Base-by-base conservation (phyloP, 1,140 invertebrate species). In the Brachionus manjavacas region DNA sequence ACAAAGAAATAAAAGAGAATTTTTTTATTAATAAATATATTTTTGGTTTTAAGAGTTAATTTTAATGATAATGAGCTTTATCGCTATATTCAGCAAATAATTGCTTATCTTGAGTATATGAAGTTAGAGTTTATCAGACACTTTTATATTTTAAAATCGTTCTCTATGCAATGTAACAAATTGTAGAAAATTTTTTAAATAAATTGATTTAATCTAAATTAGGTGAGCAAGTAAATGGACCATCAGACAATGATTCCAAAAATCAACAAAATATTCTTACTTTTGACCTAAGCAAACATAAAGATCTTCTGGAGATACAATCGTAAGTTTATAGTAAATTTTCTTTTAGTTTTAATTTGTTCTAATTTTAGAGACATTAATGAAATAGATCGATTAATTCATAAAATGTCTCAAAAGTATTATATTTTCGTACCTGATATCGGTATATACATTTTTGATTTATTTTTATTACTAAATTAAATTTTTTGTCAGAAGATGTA, bases 401-500 rank as follows among this genome's bases (percentile, higher is more conserved):
- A 64, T 31, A 81, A 81, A 43, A 20, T 81, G 31, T 28, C 52
- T 11, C 79, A 81, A 68, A 81, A 81, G 41, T 81, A 81, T 60
- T 81, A 81, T 16, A 81, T 81, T 64, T 81, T 81, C 25, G 79
- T 64, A 12, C 79, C 79, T 46, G 64, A 68, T 81, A 28, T 81
- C 3, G 52, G 79, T 64, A 64, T 6, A 20, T 60, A n/a, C 12
- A n/a, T 14, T 31, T 12, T 41, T 16, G 8, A 0, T 41, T 72
- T 12, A 23, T 0, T 6, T 35, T 52, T 16, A 16, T 7, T 1
- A 35, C 20, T 25, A 12, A 55, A 16, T 52, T 20, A 52, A 35
- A 31, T 52, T 28, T 52, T 52, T 80, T 49, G 25, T 11, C 4
- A 80, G 49, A 52, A 8, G 76, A 64, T 35, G 49, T 23, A 23